A percentile compares a stretch with the other conserved stretches of the same genome.
phyloP scores from a whole-genome alignment of 2,888 invertebrate genomes.

The Lasioglossum morio region DNA sequence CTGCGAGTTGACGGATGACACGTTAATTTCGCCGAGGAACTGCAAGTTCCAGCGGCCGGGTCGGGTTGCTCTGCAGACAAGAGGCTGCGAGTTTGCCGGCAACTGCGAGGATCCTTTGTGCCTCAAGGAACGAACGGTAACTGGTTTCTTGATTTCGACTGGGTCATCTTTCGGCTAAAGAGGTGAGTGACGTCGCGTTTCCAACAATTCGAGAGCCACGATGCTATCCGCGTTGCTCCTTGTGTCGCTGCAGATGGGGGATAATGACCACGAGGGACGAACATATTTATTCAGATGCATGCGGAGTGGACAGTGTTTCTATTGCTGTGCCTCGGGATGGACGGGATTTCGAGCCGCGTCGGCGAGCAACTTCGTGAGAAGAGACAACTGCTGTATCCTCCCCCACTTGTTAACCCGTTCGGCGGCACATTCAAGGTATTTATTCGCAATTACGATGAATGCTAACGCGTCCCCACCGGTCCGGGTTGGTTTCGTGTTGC shows the following conservation, averaged over 20 bases:
- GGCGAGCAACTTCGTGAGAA: conserved; percentile 22
- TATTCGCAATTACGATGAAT: not conserved
- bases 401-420: conserved; percentile 86
- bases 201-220: not conserved
- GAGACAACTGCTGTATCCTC: conserved; percentile 73
- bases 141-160: conserved; percentile 28
- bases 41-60: conserved; percentile 36
- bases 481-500: not conserved
- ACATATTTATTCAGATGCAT: conserved; percentile 25
- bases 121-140: not conserved
- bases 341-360: not conserved
- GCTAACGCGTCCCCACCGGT: not conserved
- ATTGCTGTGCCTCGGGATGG: not conserved
- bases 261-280: not conserved
- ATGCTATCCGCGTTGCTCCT: not conserved
- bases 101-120: conserved; percentile 38
- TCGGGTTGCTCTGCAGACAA: conserved; percentile 38
- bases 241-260: not conserved
- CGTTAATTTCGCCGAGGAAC: conserved; percentile 61
- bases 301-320: not conserved
- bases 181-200: conserved; percentile 17
- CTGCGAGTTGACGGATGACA: conserved; percentile 42
- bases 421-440: conserved; percentile 87
- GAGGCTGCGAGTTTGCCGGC: conserved; percentile 29
- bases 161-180: conserved; percentile 14